Evolutionary conservation across 2,888 invertebrate genomes (phyloP).

Genomic region (Acanthosepion esculentum): DNA sequence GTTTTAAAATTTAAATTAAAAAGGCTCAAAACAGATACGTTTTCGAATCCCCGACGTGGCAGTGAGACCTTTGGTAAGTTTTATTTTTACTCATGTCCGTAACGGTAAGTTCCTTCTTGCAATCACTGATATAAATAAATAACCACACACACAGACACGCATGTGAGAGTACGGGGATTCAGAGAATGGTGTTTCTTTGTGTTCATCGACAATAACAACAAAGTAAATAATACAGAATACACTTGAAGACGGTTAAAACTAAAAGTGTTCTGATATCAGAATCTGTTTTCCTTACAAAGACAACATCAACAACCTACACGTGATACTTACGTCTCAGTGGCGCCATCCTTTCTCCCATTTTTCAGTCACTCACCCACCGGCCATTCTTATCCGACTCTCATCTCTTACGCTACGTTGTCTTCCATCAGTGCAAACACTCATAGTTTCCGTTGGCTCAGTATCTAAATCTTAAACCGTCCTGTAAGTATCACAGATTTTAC

Average conservation of each 20-base stretch:
- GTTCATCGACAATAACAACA: neutral
- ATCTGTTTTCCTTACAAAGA: slow-evolving; percentile 33
- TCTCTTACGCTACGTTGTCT: slow-evolving; percentile 20
- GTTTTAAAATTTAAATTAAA: too few species aligned
- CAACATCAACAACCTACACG: neutral
- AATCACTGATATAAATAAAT: neutral
- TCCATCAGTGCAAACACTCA: neutral
- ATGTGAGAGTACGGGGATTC: neutral
- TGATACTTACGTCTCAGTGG: neutral
- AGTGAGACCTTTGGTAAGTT: neutral
- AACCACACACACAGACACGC: neutral
- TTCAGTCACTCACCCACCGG: neutral
- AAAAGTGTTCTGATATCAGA: neutral
- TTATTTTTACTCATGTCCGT: neutral
- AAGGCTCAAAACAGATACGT: too few species aligned
- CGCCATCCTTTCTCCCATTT: neutral
- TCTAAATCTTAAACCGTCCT: neutral
- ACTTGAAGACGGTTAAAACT: neutral
- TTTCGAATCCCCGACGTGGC: neutral
- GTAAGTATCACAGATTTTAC: neutral
- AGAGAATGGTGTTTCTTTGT: neutral
- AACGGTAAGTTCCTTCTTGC: neutral
- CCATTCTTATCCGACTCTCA: neutral
- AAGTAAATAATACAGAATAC: neutral
- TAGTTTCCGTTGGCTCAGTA: neutral